Evolutionary conservation across 2,113 vertebrate species (phyloP), one percentile per base, ranked within the genome.

Genomic region (Tylochromis polylepis): DNA sequence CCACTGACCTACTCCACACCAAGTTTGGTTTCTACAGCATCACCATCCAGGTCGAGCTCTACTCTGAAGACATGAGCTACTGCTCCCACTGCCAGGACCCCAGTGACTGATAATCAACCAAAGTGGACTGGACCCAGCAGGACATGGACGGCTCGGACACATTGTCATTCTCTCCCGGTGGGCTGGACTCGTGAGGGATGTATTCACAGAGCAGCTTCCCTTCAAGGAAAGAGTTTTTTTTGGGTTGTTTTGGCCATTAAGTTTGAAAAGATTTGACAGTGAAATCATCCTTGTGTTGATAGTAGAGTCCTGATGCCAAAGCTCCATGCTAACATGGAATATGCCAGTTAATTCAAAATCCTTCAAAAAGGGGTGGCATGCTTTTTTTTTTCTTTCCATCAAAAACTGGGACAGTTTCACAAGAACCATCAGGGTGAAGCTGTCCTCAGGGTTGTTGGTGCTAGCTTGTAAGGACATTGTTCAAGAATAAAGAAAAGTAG

Each of bases 11-110:
- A 83, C 97, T 99, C 24, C 95, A 95, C 93, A 96, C 94, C 92
- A 97, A 96, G 90, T 99, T 99, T 12, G 97, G 97, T 82, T 98
- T 99, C 87, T 86, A 96, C 93, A 96, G 90, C 55, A 96, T 97
- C 93, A 98, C 99, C 11, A 97, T 99, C 88, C 99, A 99, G 95
- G 97, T 99, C 10, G 99, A 99, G 89, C 93, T 53, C 43, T 97
- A 98, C 94, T 94, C 34, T 41, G 97, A 98, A 0, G 98, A 97
- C 90, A 97, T 97, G 96, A 96, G 92, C 24, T 94, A 95, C 93
- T 99, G 99, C 84, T 90, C 29, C 53, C 96, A 95, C 90, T 98
- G 98, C 94, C 97, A 96, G 89, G 97, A 97, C 86, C 97, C 97
- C 41, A 22, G 6, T 1, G 95, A 96, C 93, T 98, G 94, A 97